phyloP scores from a whole-genome alignment of 2,113 vertebrate species.

The Gymnorhina tibicen region DNA sequence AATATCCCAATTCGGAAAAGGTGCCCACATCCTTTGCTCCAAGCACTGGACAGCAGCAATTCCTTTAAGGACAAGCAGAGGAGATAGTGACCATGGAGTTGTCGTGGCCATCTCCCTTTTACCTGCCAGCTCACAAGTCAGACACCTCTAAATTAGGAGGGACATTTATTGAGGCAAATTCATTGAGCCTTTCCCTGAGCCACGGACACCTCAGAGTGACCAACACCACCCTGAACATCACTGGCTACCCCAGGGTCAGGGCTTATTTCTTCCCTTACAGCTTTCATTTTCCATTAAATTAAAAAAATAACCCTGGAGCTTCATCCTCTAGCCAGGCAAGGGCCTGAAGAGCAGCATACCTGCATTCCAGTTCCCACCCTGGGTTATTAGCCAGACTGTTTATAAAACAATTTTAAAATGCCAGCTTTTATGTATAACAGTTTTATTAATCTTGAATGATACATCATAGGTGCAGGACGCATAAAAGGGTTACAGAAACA shows the following conservation, averaged over 20 bases:
- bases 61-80: neutral
- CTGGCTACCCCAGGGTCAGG: rapidly evolving
- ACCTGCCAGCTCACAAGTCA: neutral
- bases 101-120: neutral
- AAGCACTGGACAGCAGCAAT: neutral
- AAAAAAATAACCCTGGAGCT: neutral
- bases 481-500: slow-evolving; percentile 37
- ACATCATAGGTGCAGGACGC: neutral
- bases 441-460: slow-evolving; percentile 36
- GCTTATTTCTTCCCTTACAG: neutral
- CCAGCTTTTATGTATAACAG: slow-evolving; percentile 20
- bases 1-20: neutral
- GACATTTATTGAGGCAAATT: neutral
- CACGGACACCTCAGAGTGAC: neutral
- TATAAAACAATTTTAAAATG: slow-evolving; percentile 10
- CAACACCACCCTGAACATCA: neutral
- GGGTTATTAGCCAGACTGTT: neutral
- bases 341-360: neutral
- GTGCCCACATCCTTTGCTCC: neutral
- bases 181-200: neutral
- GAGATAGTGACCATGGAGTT: neutral
- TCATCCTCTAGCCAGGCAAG: neutral
- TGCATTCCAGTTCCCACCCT: neutral
- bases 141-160: neutral
- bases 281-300: neutral